A percentile compares a stretch with the other conserved stretches of the same genome.
Conservation (phyloP, 2,888 invertebrate genomes). For the Apodemia mormo region DNA sequence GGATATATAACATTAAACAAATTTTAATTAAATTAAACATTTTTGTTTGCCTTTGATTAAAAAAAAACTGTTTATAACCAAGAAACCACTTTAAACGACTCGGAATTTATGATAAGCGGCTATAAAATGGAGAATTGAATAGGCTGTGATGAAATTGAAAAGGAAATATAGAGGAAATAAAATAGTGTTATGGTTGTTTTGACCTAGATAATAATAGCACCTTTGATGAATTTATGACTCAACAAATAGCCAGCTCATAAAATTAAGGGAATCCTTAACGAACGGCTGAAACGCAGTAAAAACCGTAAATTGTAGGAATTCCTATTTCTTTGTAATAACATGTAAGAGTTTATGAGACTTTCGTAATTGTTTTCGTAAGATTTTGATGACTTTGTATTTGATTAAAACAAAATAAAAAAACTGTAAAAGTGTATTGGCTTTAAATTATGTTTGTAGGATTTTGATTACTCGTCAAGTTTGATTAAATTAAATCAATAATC, state of each 20-base stretch:
- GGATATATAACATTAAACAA: too few relatives aligned
- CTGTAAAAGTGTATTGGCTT: too few relatives aligned
- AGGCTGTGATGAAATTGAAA: neutral
- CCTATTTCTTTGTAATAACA: neutral
- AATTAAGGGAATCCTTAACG: constrained; percentile 37
- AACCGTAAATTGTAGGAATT: constrained; percentile 6
- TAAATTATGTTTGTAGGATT: too few relatives aligned
- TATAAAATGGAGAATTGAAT: neutral
- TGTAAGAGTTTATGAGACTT: neutral
- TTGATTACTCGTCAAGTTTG: too few relatives aligned
- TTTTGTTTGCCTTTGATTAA: too few relatives aligned
- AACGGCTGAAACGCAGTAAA: constrained; percentile 22
- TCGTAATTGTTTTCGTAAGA: too few relatives aligned
- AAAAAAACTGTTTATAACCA: neutral
- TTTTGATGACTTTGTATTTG: too few relatives aligned
- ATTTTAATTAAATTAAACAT: too few relatives aligned
- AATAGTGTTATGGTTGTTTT: constrained; percentile 12
- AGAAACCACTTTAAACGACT: neutral
- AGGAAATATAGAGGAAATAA: constrained; percentile 12
- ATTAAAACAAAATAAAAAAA: neutral
- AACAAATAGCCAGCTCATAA: constrained; percentile 41
- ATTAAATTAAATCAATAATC: too few relatives aligned
- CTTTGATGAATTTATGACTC: constrained; percentile 42
- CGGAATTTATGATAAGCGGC: neutral
- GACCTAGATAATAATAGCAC: constrained; percentile 35